Evolutionary conservation across 2,797 vertebrate species (phyloP).

Genomic region (Argyrosomus regius): DNA sequence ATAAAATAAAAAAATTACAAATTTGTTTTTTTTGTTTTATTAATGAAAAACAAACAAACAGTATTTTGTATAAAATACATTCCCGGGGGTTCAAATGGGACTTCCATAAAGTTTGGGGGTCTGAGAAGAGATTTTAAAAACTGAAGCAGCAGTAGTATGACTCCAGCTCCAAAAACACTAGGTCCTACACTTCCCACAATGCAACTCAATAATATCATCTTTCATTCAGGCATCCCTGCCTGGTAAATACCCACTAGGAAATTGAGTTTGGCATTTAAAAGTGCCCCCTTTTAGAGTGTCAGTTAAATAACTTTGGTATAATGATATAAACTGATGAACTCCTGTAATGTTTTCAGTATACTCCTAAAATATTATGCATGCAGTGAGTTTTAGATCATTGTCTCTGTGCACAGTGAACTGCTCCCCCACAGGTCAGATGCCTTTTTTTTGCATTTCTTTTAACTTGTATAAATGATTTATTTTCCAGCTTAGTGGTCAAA

Average conservation of each 20-base stretch:
- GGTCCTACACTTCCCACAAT: not conserved
- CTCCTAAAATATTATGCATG: slow-evolving; percentile 48
- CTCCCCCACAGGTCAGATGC: slow-evolving; percentile 68
- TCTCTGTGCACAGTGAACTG: slow-evolving; percentile 43
- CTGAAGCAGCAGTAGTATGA: not conserved
- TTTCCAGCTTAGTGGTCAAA: slow-evolving; percentile 32
- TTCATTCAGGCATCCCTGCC: not conserved
- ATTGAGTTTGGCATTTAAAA: not conserved
- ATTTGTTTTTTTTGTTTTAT: too few relatives aligned
- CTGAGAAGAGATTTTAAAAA: not conserved
- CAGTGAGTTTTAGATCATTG: slow-evolving; percentile 42
- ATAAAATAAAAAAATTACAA: too few relatives aligned
- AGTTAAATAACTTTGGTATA: slow-evolving; percentile 9
- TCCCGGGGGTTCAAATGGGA: too few relatives aligned
- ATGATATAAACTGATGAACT: slow-evolving; percentile 23
- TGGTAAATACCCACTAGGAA: not conserved
- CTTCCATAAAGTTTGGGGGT: not conserved
- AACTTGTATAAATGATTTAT: slow-evolving; percentile 53
- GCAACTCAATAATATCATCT: not conserved
- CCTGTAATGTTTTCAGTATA: not conserved
- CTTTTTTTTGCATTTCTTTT: slow-evolving; percentile 50
- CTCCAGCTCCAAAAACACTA: not conserved
- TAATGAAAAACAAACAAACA: too few relatives aligned
- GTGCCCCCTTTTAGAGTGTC: not conserved
- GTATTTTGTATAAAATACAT: too few relatives aligned